Evolutionary conservation across 1,140 invertebrate species (phyloP).

Genomic region (Drosophila tristis): DNA sequence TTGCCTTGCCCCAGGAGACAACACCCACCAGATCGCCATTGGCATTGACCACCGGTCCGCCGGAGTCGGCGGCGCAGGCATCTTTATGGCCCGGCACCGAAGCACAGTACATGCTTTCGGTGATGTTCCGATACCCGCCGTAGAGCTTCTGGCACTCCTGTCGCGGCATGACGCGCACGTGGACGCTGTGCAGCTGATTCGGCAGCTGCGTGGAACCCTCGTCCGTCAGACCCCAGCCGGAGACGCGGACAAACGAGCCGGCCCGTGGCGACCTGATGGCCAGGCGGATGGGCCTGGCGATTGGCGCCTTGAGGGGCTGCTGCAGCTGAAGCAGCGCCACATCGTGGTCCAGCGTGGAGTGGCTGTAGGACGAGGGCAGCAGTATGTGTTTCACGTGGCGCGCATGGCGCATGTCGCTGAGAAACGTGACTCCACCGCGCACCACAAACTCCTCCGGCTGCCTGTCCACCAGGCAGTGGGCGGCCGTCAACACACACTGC

Average conservation of each 20-base stretch:
- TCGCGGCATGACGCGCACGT: constrained; percentile 53
- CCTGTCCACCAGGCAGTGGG: constrained; percentile 62
- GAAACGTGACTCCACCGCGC: constrained; percentile 65
- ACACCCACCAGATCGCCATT: constrained; percentile 86
- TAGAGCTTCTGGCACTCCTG: constrained; percentile 53
- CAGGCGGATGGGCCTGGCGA: constrained; percentile 46
- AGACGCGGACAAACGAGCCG: constrained; percentile 49
- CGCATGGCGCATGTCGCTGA: constrained; percentile 57
- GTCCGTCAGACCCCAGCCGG: constrained; percentile 70
- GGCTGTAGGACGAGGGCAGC: constrained; percentile 51
- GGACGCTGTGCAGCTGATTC: constrained; percentile 69
- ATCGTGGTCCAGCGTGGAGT: constrained; percentile 59
- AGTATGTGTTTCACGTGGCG: constrained; percentile 54
- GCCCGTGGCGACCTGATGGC: constrained; percentile 34
- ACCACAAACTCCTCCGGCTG: constrained; percentile 61
- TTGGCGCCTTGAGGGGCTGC: constrained; percentile 42
- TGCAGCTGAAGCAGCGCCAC: constrained; percentile 64
- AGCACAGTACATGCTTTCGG: constrained; percentile 85
- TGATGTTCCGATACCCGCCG: constrained; percentile 67
- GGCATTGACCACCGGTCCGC: constrained; percentile 86
- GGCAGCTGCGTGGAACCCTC: constrained; percentile 39
- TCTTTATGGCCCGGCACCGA: constrained; percentile 85
- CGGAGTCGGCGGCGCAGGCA: constrained; percentile 88
- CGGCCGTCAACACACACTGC: constrained; percentile 73
- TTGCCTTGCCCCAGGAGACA: constrained; percentile 89